A percentile compares a stretch with the other conserved stretches of the same genome.
Conservation (phyloP, 1,140 invertebrate genomes). For the Achatina immaculata region DNA sequence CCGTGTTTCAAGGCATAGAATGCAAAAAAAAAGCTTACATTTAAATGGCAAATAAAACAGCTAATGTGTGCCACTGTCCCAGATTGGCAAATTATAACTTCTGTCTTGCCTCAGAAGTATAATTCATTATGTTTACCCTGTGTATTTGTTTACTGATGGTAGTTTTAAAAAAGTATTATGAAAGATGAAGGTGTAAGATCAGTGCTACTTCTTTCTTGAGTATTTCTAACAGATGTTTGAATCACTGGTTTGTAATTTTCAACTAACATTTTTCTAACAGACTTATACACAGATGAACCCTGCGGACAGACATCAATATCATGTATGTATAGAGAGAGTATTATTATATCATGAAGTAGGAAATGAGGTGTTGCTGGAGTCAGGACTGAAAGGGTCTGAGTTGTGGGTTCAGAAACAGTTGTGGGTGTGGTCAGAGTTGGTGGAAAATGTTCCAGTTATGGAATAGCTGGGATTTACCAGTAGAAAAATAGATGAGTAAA, state of each 20-base stretch:
- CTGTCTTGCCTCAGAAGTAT: no score
- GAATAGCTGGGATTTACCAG: neutral
- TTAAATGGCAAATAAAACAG: no score
- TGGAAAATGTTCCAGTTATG: neutral
- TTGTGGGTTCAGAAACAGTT: neutral
- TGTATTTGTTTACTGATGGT: no score
- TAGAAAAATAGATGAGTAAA: neutral
- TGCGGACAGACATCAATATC: neutral
- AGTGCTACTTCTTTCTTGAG: neutral
- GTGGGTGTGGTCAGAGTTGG: neutral
- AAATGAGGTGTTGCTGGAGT: neutral
- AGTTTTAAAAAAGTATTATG: no score
- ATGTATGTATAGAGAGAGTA: neutral
- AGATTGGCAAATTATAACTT: no score
- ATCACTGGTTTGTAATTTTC: neutral
- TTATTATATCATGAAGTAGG: neutral
- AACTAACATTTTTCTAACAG: neutral
- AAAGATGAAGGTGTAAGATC: neutral
- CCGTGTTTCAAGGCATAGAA: no score
- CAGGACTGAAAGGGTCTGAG: neutral
- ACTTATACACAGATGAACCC: conserved; percentile 12
- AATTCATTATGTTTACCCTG: no score
- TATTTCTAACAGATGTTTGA: neutral
- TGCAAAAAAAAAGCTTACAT: no score
- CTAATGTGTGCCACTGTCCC: no score